A percentile compares a stretch with the other conserved stretches of the same genome.
phyloP scores from a whole-genome alignment of 2,888 invertebrate genomes.

The Allolobophora icterica region DNA sequence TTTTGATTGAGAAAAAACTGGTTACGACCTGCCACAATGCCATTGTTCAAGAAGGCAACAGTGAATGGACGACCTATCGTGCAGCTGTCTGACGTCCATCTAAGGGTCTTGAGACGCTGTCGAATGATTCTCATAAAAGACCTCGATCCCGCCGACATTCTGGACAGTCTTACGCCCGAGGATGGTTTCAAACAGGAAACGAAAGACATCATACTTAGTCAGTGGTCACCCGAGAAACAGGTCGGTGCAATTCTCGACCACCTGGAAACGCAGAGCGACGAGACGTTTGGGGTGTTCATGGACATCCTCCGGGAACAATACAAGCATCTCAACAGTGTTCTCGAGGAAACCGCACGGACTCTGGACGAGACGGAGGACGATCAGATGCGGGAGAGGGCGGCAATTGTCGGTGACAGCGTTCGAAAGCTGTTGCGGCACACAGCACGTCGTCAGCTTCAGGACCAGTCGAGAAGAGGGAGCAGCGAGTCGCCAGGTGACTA shows the following conservation, averaged over 20 bases:
- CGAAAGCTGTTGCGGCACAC: conserved; percentile 35
- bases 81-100: conserved; percentile 29
- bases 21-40: background rate
- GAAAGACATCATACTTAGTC: conserved; percentile 17
- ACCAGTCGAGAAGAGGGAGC: background rate
- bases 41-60: background rate
- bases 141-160: conserved; percentile 43
- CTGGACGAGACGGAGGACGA: conserved; percentile 39
- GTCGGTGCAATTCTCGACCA: conserved; percentile 47
- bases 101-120: conserved; percentile 47
- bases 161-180: conserved; percentile 34
- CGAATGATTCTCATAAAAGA: conserved; percentile 49
- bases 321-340: conserved; percentile 43
- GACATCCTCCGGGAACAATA: conserved; percentile 48
- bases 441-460: background rate
- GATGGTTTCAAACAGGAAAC: conserved; percentile 1
- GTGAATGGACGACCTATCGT: conserved; percentile 1
- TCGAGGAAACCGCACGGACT: conserved; percentile 48
- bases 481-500: background rate
- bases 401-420: conserved; percentile 47
- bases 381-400: conserved; percentile 37
- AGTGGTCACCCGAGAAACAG: conserved; percentile 37
- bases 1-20: background rate
- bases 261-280: conserved; percentile 47
- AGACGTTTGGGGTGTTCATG: conserved; percentile 47